Conservation (phyloP, 2,888 invertebrate genomes). For the Amphipoea oculea region DNA sequence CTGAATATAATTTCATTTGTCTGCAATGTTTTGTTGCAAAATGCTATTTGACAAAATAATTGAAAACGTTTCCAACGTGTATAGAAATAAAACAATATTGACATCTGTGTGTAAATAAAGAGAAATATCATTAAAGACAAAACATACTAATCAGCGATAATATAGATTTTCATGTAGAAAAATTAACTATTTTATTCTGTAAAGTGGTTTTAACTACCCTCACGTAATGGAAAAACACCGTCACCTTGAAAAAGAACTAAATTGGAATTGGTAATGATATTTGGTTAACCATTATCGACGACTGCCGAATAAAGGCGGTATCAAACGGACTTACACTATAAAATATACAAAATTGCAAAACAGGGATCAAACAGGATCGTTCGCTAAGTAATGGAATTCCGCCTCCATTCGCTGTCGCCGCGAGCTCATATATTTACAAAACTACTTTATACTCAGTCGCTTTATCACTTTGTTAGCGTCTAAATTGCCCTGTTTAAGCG, state of each 20-base stretch:
- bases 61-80: not conserved
- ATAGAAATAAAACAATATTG: conserved; percentile 4
- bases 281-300: conserved; percentile 62
- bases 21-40: conserved; percentile 12
- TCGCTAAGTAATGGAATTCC: conserved; percentile 61
- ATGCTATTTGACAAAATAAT: conserved; percentile 8
- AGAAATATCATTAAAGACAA: not conserved
- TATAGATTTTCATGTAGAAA: conserved; percentile 16
- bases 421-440: conserved; percentile 77
- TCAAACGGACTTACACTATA: conserved; percentile 62
- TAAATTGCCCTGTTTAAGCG: conserved; percentile 85
- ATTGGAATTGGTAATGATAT: conserved; percentile 67
- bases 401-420: conserved; percentile 66
- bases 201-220: conserved; percentile 17
- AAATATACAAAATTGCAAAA: conserved; percentile 78
- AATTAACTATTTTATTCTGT: conserved; percentile 21
- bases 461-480: conserved; percentile 88
- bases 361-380: conserved; percentile 70
- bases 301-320: conserved; percentile 62
- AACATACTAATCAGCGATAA: conserved; percentile 1
- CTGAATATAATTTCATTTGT: not conserved
- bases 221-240: conserved; percentile 35
- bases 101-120: not conserved
- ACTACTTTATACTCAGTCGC: conserved; percentile 89
- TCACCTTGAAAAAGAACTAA: conserved; percentile 54